Percentiles rank a stretch among this genome's conserved stretches.
phyloP scores from a whole-genome alignment of 2,797 vertebrate genomes.

The Pantherophis alleghaniensis region DNA sequence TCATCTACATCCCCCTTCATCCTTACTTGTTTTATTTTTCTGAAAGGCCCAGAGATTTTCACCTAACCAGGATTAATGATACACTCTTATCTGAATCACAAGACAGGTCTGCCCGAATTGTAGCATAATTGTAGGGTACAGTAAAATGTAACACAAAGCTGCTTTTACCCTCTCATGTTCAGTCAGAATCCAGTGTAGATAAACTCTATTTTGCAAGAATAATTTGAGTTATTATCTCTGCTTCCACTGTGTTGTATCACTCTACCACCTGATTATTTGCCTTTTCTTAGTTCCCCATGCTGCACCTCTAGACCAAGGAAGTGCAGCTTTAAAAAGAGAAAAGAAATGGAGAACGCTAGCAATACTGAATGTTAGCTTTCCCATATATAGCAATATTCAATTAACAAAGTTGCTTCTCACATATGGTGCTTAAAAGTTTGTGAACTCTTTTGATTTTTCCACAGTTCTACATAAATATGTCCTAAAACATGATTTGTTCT shows the following conservation, averaged over 20 bases:
- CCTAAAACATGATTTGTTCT: not conserved
- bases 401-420: not conserved
- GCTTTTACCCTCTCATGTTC: not conserved
- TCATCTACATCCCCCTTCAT: not conserved
- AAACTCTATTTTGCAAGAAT: not conserved
- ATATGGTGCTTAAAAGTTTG: not conserved
- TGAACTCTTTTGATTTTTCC: not conserved
- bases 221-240: not conserved
- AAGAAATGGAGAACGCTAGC: not conserved
- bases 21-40: not conserved
- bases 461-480: not conserved
- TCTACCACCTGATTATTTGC: not conserved
- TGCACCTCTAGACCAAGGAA: not conserved
- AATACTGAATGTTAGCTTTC: not conserved
- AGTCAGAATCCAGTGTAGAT: not conserved
- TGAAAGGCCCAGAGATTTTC: not conserved
- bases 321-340: not conserved
- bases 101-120: not conserved
- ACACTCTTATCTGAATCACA: not conserved
- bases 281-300: not conserved
- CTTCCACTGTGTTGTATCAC: not conserved
- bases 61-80: not conserved
- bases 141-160: slow-evolving; percentile 8
- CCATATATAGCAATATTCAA: not conserved
- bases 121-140: not conserved